Evolutionary conservation across 2,797 vertebrate species (phyloP), one percentile per base, ranked within the genome.

Genomic region (Sebastes cheni): DNA sequence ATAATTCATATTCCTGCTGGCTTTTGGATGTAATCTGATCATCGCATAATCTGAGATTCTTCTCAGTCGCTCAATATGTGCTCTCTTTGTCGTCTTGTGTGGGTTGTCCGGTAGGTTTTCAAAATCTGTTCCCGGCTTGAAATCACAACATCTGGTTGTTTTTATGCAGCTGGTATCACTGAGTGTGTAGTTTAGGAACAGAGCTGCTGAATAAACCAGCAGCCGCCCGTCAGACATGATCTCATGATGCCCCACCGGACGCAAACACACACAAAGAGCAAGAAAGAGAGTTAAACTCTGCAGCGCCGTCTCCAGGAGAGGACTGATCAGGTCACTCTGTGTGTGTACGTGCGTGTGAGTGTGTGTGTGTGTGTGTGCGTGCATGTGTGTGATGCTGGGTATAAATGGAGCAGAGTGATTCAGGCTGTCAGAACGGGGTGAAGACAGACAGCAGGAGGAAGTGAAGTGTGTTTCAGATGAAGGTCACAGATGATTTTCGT

Each of bases 341-440:
- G 56, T 39, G n/a, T 71, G 74, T 60, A 20, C 20, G 32, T 50
- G 39, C 60, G 32, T 59, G 34, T 34, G 32, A 0, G 27, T 5
- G 27, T 27, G 34, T 34, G 34, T 11, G 14, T 52, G 56, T 36
- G n/a, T 30, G 30, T 66, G 66, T 46, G 39, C 16, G 14, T 32
- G 68, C 8, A 2, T 52, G 60, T 16, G 58, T 32, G 25, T 29
- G 61, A 85, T 39, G 78, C 80, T 77, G 39, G n/a, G 80, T 46
- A 61, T 72, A 84, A 86, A 73, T 72, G 27, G 80, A 87, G 81
- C 76, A 65, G 75, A 67, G 73, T 78, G 81, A 87, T 85, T 78
- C 82, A 59, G 73, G 58, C 69, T 72, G 85, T 84, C 85, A 86
- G 81, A 78, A 75, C 68, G 36, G 60, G 86, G 72, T 62, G 66